Base-by-base conservation (phyloP, 2,888 invertebrate species). In the Drepanosiphum platanoidis region DNA sequence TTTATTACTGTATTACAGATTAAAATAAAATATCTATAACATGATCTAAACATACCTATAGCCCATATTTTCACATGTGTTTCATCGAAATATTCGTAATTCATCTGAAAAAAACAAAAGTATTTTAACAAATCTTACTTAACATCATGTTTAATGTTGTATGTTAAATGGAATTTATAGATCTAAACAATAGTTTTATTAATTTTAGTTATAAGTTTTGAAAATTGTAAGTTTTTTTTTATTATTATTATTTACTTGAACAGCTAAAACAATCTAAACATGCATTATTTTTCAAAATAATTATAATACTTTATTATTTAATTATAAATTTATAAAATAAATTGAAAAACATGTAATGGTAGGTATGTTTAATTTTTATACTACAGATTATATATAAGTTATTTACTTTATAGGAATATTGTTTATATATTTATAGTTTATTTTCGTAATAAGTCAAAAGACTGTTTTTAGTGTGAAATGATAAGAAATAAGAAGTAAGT, bases 31-130 rank as follows among this genome's bases (percentile, higher is more conserved):
- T 78, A 42, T 68, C 84, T 84, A 78, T 77, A 36, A 32, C 22
- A 78, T 22, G 36, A 42, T 72, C 61, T 61, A 82, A 32, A 72
- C 42, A 64, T 82, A 64, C 72, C 42, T 82, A 82, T 72, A 39
- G 72, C 15, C 61, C 39, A 72, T 64, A 74, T 64, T 72, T 81
- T 61, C 42, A 61, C 9, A 34, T 30, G 61, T 42, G 18, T 64
- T 82, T 64, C 64, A 64, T 82, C 58, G 30, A 74, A 64, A 72
- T 64, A 72, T 64, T 64, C 58, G 72, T 32, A 61, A 64, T 64
- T 42, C 64, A 7, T 72, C 72, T 64, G 61, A 15, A 82, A 78
- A 75, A 75, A 15, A 82, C 64, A 75, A 75, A 58, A 68, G 18
- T 27, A n/a, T 0, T 61, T 61, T 61, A 64, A 30, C 2, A 64